Evolutionary conservation across 1,140 invertebrate genomes (phyloP).

Genomic region (Centruroides vittatus): DNA sequence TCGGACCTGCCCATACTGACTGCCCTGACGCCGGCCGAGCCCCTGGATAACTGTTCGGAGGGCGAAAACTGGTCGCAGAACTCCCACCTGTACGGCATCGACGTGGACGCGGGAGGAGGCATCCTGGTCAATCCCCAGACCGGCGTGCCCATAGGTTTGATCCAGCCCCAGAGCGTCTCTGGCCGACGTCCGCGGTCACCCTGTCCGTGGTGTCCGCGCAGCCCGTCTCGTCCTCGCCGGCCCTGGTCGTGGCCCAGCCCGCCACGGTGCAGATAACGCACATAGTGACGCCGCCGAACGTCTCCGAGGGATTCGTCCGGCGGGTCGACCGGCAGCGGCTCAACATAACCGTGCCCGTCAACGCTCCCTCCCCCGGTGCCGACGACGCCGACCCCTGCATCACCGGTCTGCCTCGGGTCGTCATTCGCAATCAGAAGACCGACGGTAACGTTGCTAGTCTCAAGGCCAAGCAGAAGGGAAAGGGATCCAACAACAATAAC

Average conservation of each 20-base stretch:
- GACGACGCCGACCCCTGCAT: constrained; percentile 17
- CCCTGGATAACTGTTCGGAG: neutral
- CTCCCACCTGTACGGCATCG: no score
- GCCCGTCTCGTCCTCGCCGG: constrained; percentile 1
- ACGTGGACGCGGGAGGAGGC: constrained; percentile 6
- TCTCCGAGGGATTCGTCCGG: constrained; percentile 3
- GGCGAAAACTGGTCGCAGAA: no score
- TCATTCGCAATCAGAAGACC: neutral
- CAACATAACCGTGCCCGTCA: constrained; percentile 12
- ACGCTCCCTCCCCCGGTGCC: constrained; percentile 18
- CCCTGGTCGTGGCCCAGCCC: constrained; percentile 5
- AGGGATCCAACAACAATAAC: constrained; percentile 20
- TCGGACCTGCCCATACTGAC: neutral
- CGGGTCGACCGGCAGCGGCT: constrained; percentile 5
- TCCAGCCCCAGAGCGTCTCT: neutral
- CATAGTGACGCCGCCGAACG: constrained; percentile 2
- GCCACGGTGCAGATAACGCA: constrained; percentile 7
- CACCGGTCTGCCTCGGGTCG: constrained; percentile 5
- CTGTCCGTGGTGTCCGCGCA: neutral
- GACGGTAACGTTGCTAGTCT: constrained; percentile 31
- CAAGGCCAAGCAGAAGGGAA: constrained; percentile 29
- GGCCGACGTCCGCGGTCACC: neutral
- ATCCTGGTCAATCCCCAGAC: constrained; percentile 31
- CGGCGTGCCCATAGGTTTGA: constrained; percentile 23
- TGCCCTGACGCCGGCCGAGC: neutral